Conservation (phyloP, 2,113 vertebrate species). For the Ciconia stormi region DNA sequence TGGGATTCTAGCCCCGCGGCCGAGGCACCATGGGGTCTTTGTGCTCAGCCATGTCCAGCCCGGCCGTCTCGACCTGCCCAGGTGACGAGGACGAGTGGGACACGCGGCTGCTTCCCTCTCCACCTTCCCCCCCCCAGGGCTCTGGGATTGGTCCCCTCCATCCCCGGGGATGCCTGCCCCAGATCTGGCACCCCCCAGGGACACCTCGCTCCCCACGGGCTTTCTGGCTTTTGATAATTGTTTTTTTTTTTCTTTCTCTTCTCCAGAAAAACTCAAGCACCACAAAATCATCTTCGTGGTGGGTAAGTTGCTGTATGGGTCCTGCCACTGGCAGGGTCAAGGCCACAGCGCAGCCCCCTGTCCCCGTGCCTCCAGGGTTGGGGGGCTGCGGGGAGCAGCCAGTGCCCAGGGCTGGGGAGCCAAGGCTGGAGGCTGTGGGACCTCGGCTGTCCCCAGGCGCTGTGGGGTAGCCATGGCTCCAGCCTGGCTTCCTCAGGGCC, state of each 20-base stretch:
- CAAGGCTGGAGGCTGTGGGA: not conserved
- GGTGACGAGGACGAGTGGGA: not conserved
- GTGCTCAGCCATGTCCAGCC: not conserved
- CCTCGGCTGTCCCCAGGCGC: not conserved
- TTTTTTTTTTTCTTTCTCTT: not conserved
- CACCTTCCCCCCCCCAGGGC: not conserved
- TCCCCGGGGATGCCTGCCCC: not conserved
- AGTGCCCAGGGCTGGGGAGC: not conserved
- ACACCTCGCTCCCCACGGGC: fast-evolving
- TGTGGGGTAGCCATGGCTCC: not conserved
- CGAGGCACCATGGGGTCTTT: not conserved
- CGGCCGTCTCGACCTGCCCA: not conserved
- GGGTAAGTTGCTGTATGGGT: constrained; percentile 79
- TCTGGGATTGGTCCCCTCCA: not conserved
- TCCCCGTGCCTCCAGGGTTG: not conserved
- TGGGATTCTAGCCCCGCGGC: not conserved
- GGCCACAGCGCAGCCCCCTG: not conserved
- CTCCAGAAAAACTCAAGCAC: constrained; percentile 91
- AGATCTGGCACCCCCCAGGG: not conserved
- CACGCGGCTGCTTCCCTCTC: not conserved
- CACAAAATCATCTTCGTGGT: constrained; percentile 98
- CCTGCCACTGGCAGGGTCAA: not conserved
- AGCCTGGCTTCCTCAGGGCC: not conserved
- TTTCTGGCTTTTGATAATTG: not conserved
- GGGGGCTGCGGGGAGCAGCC: not conserved